A percentile compares a stretch with the other conserved stretches of the same genome.
Evolutionary conservation across 2,888 invertebrate species (phyloP).

Genomic region (Anodontia alba): DNA sequence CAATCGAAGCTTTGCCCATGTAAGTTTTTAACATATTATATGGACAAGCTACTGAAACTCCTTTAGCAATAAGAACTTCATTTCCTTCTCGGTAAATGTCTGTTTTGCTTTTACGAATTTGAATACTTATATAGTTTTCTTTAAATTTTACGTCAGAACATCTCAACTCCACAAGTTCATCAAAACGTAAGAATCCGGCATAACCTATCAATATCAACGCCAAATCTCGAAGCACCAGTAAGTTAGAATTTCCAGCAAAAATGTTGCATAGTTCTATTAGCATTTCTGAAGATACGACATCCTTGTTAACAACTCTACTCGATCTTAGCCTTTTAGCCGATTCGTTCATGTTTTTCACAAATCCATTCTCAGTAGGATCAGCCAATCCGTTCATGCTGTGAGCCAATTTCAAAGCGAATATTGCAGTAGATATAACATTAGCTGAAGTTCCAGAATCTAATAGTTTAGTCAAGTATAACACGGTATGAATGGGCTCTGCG

Average conservation of each 20-base stretch:
- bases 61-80: slow-evolving; percentile 51
- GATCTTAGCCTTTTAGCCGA: slow-evolving; percentile 34
- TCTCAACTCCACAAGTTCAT: slow-evolving; percentile 21
- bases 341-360: slow-evolving; percentile 47
- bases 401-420: slow-evolving; percentile 44
- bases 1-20: not conserved
- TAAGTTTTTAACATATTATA: slow-evolving; percentile 39
- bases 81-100: slow-evolving; percentile 47
- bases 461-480: slow-evolving; percentile 40
- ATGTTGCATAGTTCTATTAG: slow-evolving; percentile 33
- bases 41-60: slow-evolving; percentile 50
- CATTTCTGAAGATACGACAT: slow-evolving; percentile 40
- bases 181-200: slow-evolving; percentile 37
- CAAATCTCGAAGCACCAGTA: slow-evolving; percentile 43
- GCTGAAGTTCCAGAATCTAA: slow-evolving; percentile 25
- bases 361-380: slow-evolving; percentile 49
- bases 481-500: slow-evolving; percentile 36
- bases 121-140: slow-evolving; percentile 35
- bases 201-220: slow-evolving; percentile 41
- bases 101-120: slow-evolving; percentile 52
- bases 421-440: slow-evolving; percentile 32
- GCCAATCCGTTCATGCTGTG: slow-evolving; percentile 27
- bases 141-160: slow-evolving; percentile 29
- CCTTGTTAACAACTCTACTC: slow-evolving; percentile 39
- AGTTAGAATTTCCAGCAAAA: slow-evolving; percentile 11